phyloP scores from a whole-genome alignment of 2,888 invertebrate species.

The Tuta absoluta region DNA sequence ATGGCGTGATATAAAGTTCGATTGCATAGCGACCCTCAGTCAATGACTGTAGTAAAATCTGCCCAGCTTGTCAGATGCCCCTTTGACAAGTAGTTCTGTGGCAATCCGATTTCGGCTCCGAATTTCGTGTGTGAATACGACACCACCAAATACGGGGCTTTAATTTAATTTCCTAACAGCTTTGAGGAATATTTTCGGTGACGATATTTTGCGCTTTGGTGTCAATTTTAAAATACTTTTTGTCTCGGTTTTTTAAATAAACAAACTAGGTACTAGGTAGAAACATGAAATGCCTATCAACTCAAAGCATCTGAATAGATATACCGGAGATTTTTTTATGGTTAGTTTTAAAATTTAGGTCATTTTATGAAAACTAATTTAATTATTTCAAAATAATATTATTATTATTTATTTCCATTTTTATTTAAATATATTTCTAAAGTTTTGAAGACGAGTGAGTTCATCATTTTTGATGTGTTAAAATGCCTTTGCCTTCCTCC shows the following conservation, averaged over 20 bases:
- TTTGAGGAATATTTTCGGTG: background rate
- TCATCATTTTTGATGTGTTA: too few species aligned
- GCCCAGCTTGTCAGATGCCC: background rate
- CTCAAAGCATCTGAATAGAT: too few species aligned
- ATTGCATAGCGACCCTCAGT: background rate
- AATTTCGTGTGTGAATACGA: background rate
- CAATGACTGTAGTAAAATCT: background rate
- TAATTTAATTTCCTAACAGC: background rate
- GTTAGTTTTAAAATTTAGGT: too few species aligned
- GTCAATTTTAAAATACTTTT: background rate
- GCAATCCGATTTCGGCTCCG: background rate
- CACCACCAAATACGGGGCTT: background rate
- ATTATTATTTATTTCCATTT: too few species aligned
- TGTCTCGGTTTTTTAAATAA: background rate
- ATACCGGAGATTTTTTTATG: too few species aligned
- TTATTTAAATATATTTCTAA: too few species aligned
- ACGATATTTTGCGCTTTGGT: background rate
- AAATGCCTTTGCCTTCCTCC: too few species aligned
- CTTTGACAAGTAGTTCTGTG: constrained; percentile 5
- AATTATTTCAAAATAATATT: too few species aligned
- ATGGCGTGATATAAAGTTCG: background rate
- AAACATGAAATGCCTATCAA: too few species aligned
- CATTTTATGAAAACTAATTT: too few species aligned
- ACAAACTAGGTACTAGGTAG: background rate
- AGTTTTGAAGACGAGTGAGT: too few species aligned